Base-by-base conservation (phyloP, 2,888 invertebrate genomes). In the Cylindroiulus punctatus region DNA sequence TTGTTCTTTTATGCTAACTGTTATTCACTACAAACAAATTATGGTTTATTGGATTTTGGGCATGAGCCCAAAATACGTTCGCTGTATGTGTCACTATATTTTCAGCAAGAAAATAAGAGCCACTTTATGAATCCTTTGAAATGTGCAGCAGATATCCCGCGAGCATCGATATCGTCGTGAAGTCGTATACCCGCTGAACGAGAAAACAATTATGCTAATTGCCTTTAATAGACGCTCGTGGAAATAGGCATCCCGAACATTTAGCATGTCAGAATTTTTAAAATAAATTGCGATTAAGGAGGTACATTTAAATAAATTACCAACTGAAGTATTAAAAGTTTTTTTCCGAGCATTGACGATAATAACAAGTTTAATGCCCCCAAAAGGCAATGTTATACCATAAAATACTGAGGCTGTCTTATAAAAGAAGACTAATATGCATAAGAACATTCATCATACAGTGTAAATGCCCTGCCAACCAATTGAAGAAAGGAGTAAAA, bases 341-440 rank as follows among this genome's bases (percentile, higher is more conserved):
- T 76, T n/a, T n/a, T 76, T 76, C 30, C 76, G 1, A 76, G 76
- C 76, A 26, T 26, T 76, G 76, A 76, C 76, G 76, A 30, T 76
- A 76, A 76, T 76, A 76, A 76, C 76, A 76, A 76, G 76, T 76
- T 76, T 26, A 76, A 76, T 76, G 76, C 76, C 76, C 76, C 76
- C 76, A 76, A 76, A 76, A 14, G 76, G 30, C 76, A 76, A 17
- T 30, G 30, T 12, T 30, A 76, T 5, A 26, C n/a, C 57, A 65
- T 76, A 76, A 76, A 76, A 76, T 30, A 0, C 30, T 30, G 26
- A 76, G 76, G 26, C 76, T 30, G 76, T 30, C 76, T 76, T 76
- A 30, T 76, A 76, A 76, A 76, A 65, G 65, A 76, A 76, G 76
- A 76, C 76, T 26, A 30, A 76, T 76, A 26, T 76, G 76, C 76